A percentile compares a stretch with the other conserved stretches of the same genome.
Evolutionary conservation across 2,113 vertebrate genomes (phyloP).

Genomic region (Marmota monax): DNA sequence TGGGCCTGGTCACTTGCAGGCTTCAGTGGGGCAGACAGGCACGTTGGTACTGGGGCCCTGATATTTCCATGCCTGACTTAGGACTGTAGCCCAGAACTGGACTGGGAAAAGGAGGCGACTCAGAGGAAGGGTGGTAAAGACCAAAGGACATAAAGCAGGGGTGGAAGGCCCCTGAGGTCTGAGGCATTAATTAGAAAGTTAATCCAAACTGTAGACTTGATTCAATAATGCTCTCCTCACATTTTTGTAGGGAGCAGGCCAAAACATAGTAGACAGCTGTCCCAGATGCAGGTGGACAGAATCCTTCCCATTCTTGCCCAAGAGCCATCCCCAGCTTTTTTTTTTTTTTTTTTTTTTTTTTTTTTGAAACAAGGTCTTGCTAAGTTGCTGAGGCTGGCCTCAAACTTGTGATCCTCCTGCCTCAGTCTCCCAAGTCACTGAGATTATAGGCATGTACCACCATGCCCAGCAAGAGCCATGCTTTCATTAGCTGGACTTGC

Average conservation of each 20-base stretch:
- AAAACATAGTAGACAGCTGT: neutral
- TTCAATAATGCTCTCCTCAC: neutral
- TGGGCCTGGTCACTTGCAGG: neutral
- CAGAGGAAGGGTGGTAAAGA: conserved; percentile 1
- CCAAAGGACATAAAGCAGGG: too few species aligned
- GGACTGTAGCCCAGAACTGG: conserved; percentile 79
- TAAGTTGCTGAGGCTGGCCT: too few species aligned
- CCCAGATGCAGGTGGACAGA: neutral
- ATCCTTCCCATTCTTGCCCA: neutral
- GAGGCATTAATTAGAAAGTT: neutral
- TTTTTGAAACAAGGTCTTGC: too few species aligned
- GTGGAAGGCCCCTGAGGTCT: accelerated
- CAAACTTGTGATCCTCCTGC: too few species aligned
- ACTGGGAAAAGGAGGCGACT: conserved; percentile 74
- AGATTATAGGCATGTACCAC: too few species aligned
- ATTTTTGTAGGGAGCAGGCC: neutral
- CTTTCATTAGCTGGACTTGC: neutral
- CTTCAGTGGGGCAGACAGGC: neutral
- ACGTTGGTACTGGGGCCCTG: neutral
- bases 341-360: too few species aligned
- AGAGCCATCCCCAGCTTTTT: too few species aligned
- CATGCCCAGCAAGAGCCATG: accelerated
- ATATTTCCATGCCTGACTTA: neutral
- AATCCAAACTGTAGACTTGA: neutral
- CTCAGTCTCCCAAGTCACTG: too few species aligned